Conservation (phyloP, 1,140 invertebrate genomes). For the Lepidostoma basale region DNA sequence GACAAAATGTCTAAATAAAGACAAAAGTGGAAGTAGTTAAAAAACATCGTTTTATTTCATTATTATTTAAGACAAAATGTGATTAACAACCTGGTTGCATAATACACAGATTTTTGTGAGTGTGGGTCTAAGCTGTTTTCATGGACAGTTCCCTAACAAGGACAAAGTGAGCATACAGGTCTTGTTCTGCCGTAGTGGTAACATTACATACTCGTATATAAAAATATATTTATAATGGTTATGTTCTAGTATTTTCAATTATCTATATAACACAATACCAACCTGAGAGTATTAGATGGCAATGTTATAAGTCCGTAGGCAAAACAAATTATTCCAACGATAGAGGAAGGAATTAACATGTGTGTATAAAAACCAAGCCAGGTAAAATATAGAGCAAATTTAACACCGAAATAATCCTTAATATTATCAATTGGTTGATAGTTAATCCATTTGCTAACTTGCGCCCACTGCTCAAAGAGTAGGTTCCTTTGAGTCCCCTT, state of each 20-base stretch:
- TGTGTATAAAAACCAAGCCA: slow-evolving; percentile 97
- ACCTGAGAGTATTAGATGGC: slow-evolving; percentile 75
- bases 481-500: slow-evolving; percentile 73
- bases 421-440: slow-evolving; percentile 89
- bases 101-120: too few species aligned
- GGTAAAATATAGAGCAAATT: slow-evolving; percentile 90
- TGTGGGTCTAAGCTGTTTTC: too few species aligned
- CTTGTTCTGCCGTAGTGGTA: too few species aligned
- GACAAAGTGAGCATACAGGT: too few species aligned
- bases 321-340: slow-evolving; percentile 83
- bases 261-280: slow-evolving; percentile 35
- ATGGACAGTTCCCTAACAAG: too few species aligned
- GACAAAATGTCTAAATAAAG: too few species aligned
- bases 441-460: slow-evolving; percentile 78
- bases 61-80: too few species aligned
- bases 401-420: slow-evolving; percentile 88
- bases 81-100: too few species aligned
- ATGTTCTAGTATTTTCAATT: neutral
- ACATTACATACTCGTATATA: too few species aligned
- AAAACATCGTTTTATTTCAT: too few species aligned
- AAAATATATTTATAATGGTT: neutral
- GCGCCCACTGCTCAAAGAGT: slow-evolving; percentile 86
- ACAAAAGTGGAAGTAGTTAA: too few species aligned
- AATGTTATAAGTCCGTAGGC: slow-evolving; percentile 80
- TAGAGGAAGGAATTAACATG: slow-evolving; percentile 86